phyloP scores from a whole-genome alignment of 2,797 vertebrate species.

The Sebastes umbrosus region DNA sequence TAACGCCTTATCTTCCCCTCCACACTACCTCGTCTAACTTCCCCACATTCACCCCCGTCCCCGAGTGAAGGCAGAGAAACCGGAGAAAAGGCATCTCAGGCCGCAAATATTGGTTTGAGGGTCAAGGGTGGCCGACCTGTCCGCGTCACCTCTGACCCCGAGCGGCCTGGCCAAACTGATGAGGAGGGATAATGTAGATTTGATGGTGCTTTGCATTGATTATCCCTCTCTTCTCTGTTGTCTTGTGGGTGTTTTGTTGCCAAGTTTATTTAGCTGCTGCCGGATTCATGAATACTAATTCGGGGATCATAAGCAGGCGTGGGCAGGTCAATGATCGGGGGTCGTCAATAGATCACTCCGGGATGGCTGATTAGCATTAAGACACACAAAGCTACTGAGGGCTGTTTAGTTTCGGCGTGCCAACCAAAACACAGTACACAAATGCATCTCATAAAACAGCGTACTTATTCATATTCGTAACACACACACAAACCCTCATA shows the following conservation, averaged over 20 bases:
- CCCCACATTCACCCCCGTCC: conserved; percentile 21
- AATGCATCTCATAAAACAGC: neutral
- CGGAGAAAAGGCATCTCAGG: conserved; percentile 74
- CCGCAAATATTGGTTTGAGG: conserved; percentile 86
- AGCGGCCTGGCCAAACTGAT: conserved; percentile 85
- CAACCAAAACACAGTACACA: neutral
- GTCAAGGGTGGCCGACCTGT: conserved; percentile 95
- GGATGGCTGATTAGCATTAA: conserved; percentile 51
- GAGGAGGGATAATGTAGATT: conserved; percentile 98
- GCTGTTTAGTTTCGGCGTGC: neutral
- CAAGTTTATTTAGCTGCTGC: conserved; percentile 96
- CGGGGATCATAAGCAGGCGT: conserved; percentile 89
- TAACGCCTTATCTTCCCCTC: conserved; percentile 65
- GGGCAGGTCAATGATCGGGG: conserved; percentile 81
- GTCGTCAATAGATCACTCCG: conserved; percentile 83
- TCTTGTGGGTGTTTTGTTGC: conserved; percentile 87
- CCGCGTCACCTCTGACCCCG: conserved; percentile 93
- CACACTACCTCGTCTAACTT: conserved; percentile 44
- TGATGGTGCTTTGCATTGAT: conserved; percentile 98
- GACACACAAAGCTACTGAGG: conserved; percentile 6
- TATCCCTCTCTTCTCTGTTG: conserved; percentile 78
- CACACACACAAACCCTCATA: conserved; percentile 14
- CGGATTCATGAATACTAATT: conserved; percentile 99
- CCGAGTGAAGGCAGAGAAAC: conserved; percentile 33
- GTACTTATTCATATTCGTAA: conserved; percentile 4